These are phyloP conservation scores for Enchytraeus crypticus DNA, from an alignment of 2,888 invertebrate species.

Conservation along the genomic window DNA sequence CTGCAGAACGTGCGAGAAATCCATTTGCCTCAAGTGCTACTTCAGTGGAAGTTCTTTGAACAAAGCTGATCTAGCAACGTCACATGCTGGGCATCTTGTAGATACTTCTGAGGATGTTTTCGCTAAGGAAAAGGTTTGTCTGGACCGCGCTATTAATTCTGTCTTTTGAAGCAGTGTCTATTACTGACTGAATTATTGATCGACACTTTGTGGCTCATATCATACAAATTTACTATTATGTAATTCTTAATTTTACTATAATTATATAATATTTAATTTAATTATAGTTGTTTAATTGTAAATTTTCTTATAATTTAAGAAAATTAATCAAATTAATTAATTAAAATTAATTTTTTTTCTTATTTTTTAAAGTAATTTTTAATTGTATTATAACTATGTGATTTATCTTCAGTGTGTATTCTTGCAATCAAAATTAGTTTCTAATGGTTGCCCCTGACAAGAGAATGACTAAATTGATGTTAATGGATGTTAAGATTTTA, in stretches of 20 bases:
- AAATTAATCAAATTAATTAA: too few species aligned
- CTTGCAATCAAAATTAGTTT: background rate
- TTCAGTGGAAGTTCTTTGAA: conserved; percentile 19
- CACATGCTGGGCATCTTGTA: conserved; percentile 23
- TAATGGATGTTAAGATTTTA: too few species aligned
- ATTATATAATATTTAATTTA: too few species aligned
- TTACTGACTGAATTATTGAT: background rate
- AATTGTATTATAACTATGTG: too few species aligned
- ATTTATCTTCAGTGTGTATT: too few species aligned
- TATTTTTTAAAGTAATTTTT: too few species aligned
- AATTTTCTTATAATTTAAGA: too few species aligned
- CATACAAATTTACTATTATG: too few species aligned
- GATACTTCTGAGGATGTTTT: conserved; percentile 26
- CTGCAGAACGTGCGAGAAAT: conserved; percentile 26
- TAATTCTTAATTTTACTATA: too few species aligned
- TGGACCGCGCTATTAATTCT: too few species aligned
- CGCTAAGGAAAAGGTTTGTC: conserved; percentile 20
- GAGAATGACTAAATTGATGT: background rate
- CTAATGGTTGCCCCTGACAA: background rate
- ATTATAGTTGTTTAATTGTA: too few species aligned
- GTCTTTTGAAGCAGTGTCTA: background rate
- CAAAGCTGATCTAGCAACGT: background rate
- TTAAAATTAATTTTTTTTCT: too few species aligned
- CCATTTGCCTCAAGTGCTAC: conserved; percentile 26
- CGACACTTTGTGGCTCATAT: background rate